Evolutionary conservation across 1,140 invertebrate genomes (phyloP).

Genomic region (Cataglyphis hispanica): DNA sequence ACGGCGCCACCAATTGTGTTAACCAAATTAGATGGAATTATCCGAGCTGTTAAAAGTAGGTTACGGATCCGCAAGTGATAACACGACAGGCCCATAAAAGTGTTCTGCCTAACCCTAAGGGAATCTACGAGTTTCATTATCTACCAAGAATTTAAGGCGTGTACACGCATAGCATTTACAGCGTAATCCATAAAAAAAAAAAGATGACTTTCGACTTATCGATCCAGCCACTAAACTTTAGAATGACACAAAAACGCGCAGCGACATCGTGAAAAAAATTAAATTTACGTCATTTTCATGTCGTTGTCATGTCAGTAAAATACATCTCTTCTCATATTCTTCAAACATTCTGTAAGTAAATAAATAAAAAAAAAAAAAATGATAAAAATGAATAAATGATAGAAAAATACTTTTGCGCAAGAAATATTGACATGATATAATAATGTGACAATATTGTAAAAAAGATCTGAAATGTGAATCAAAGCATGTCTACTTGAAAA

Average conservation of each 20-base stretch:
- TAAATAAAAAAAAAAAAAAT: background rate
- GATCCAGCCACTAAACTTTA: slow-evolving; percentile 1
- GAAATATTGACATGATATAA: background rate
- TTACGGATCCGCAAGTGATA: slow-evolving; percentile 56
- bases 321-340: background rate
- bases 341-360: background rate
- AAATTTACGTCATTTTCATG: background rate
- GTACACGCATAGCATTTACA: slow-evolving; percentile 34
- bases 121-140: slow-evolving; percentile 69
- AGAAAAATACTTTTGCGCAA: background rate
- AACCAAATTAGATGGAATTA: slow-evolving; percentile 59
- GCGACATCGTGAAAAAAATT: background rate
- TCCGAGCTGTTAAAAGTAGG: slow-evolving; percentile 50
- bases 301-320: background rate
- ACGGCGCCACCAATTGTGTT: slow-evolving; percentile 62
- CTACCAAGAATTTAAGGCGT: slow-evolving; percentile 59
- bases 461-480: background rate
- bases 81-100: slow-evolving; percentile 32
- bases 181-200: slow-evolving; percentile 20
- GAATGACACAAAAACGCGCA: background rate
- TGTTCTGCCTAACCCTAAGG: slow-evolving; percentile 46
- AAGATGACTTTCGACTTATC: slow-evolving; percentile 40
- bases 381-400: too few species aligned
- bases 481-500: background rate
- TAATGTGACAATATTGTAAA: slow-evolving; percentile 10